A percentile compares a stretch with the other conserved stretches of the same genome.
These are phyloP conservation scores for Agriopis leucophaearia DNA, from an alignment of 2,888 invertebrate species.

Conservation along the genomic window DNA sequence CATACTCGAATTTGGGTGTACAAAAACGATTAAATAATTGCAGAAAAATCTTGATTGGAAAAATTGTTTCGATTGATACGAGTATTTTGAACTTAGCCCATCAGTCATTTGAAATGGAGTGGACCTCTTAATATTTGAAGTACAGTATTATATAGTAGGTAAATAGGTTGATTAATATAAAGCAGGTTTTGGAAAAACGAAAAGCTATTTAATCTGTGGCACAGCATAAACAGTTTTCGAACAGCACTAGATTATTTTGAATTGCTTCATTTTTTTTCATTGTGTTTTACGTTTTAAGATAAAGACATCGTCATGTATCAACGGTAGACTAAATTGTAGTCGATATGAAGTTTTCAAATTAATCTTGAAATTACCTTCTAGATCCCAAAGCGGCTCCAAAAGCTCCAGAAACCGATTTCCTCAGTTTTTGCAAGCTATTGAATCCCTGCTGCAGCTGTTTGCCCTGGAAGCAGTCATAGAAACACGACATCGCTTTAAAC, in stretches of 20 bases:
- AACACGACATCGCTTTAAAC: constrained; percentile 85
- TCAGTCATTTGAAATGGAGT: not conserved
- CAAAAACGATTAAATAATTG: too few relatives aligned
- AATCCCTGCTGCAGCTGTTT: constrained; percentile 85
- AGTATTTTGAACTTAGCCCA: not conserved
- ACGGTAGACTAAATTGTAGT: not conserved
- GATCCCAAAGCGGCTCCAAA: constrained; percentile 83
- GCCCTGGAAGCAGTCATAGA: constrained; percentile 85
- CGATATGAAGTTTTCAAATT: not conserved
- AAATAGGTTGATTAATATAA: too few relatives aligned
- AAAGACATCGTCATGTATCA: not conserved
- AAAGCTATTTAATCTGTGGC: too few relatives aligned
- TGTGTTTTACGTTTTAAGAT: not conserved
- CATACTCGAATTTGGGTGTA: too few relatives aligned
- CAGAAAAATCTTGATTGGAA: not conserved
- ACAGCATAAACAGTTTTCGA: too few relatives aligned
- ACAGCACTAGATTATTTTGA: too few relatives aligned
- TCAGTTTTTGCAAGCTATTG: constrained; percentile 90
- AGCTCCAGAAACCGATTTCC: constrained; percentile 89
- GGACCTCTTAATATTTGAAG: not conserved
- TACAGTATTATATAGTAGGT: too few relatives aligned
- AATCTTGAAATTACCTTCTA: constrained; percentile 53
- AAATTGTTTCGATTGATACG: constrained; percentile 5
- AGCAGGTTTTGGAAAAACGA: too few relatives aligned
- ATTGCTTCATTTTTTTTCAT: not conserved